Evolutionary conservation across 2,113 vertebrate genomes (phyloP), one percentile per base, ranked within the genome.

Genomic region (Heptranchias perlo): DNA sequence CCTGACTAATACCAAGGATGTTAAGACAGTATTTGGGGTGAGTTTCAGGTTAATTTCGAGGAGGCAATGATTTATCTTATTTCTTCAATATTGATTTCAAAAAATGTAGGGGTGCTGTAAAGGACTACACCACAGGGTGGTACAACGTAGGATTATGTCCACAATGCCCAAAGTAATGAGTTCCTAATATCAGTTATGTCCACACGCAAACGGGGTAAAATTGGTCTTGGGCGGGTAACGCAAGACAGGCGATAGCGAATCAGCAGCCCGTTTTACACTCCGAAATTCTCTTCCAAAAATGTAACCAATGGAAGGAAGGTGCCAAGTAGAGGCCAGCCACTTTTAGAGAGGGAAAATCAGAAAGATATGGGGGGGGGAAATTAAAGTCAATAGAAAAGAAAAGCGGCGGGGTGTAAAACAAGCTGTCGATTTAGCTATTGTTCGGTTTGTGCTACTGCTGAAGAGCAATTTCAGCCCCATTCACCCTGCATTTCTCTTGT

Each of bases 21-120:
- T 67, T 49, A 25, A 49, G 65, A 35, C 64, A 49, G 62, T 95
- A 31, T 95, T 95, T 25, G 44, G 94, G 64, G 64, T 95, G 94
- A 95, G 94, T 69, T 95, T 95, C 94, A 52, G 94, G 93, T 67
- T 65, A 65, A 47, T 95, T 64, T 95, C 58, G 69, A 47, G 93
- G 94, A 69, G 64, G 14, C 65, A 49, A 35, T 35, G 94, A 73
- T 49, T 69, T 73, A 67, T 69, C 25, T 69, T 52, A 69, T 69
- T 95, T 47, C 47, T 35, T 69, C 94, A 67, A 28, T 52, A 31
- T 35, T 52, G 25, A 69, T 69, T 62, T 91, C 28, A 31, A 95
- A 65, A 94, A 49, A 52, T 69, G 64, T 47, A 14, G 65, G 18
- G 13, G 47, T 95, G 47, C 47, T 16, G 39, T 95, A 69, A 95